Conservation (phyloP, 2,797 vertebrate species). For the Sebastes steindachneri region DNA sequence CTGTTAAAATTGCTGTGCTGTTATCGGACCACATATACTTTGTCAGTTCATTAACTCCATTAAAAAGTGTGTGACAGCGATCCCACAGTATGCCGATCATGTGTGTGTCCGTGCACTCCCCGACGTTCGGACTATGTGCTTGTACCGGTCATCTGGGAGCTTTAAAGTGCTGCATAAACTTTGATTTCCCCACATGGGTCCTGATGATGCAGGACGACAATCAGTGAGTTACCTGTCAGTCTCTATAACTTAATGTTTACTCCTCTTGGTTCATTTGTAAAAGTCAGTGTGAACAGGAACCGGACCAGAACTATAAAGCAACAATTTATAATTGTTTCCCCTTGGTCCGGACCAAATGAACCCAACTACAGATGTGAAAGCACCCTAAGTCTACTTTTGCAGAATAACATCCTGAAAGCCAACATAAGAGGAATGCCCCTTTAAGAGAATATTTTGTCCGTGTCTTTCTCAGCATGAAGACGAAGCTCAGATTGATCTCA, state of each 20-base stretch:
- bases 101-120: too few relatives aligned
- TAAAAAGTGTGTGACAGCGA: too few relatives aligned
- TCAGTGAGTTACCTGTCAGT: not conserved
- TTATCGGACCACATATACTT: too few relatives aligned
- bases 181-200: not conserved
- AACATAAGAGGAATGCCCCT: not conserved
- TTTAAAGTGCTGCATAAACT: not conserved
- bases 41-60: too few relatives aligned
- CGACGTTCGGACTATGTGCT: too few relatives aligned
- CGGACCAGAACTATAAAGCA: not conserved
- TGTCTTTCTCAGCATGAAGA: conserved; percentile 32
- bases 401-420: not conserved
- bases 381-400: not conserved
- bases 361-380: not conserved
- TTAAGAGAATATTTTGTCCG: conserved; percentile 12
- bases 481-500: conserved; percentile 53
- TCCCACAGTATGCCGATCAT: too few relatives aligned
- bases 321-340: not conserved
- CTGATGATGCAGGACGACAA: not conserved
- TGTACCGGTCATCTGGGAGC: not conserved
- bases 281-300: not conserved
- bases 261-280: not conserved
- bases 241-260: not conserved
- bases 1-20: too few relatives aligned
- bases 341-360: not conserved